These are phyloP conservation scores for Drosophila oshimai DNA, from an alignment of 1,140 invertebrate genomes.

Conservation along the genomic window DNA sequence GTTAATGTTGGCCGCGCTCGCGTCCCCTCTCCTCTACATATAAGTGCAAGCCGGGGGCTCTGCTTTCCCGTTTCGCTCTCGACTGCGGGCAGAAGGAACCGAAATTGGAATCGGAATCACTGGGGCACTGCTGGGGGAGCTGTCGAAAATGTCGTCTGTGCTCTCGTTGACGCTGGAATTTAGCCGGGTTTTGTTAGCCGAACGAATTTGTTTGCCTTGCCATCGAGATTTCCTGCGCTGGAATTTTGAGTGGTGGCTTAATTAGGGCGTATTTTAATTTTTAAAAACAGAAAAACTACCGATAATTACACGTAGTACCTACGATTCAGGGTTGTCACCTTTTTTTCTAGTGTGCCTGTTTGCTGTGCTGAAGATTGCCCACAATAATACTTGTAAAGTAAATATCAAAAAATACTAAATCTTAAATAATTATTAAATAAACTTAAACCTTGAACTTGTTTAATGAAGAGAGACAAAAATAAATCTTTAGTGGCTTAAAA, in stretches of 20 bases:
- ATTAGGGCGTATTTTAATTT: constrained; percentile 29
- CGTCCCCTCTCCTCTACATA: constrained; percentile 12
- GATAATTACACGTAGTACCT: constrained; percentile 37
- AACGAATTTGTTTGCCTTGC: constrained; percentile 29
- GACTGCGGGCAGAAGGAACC: not conserved
- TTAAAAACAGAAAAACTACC: constrained; percentile 5
- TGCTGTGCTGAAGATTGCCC: too few relatives aligned
- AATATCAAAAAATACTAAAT: too few relatives aligned
- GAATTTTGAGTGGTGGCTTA: not conserved
- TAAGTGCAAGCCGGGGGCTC: not conserved
- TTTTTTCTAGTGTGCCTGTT: too few relatives aligned
- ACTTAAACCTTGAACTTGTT: too few relatives aligned
- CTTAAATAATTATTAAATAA: too few relatives aligned
- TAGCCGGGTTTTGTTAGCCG: constrained; percentile 19
- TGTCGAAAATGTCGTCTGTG: constrained; percentile 12
- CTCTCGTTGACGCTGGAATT: constrained; percentile 27
- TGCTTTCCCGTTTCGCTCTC: constrained; percentile 5
- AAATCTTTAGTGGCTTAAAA: too few relatives aligned
- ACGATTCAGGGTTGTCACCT: not conserved
- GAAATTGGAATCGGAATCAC: not conserved
- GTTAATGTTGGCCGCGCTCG: constrained; percentile 73
- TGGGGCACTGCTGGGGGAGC: not conserved
- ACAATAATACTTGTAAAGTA: too few relatives aligned
- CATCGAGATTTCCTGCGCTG: constrained; percentile 14
- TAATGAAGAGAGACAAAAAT: too few relatives aligned